These are phyloP conservation scores for Notothenia rossii DNA, from an alignment of 2,113 vertebrate genomes.

Conservation along the genomic window DNA sequence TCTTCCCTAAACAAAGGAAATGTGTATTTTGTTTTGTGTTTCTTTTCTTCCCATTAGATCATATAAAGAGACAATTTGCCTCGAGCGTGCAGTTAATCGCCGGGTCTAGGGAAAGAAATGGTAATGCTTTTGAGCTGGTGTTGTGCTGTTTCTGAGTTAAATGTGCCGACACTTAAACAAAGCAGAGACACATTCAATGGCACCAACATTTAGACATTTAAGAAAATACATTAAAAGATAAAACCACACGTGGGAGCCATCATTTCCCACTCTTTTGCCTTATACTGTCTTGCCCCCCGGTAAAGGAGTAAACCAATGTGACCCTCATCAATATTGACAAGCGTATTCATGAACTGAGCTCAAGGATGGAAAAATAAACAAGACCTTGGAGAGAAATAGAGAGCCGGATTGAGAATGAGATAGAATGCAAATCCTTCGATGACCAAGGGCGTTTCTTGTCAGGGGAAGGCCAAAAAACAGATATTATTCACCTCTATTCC, in stretches of 20 bases:
- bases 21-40: not conserved
- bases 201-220: slow-evolving; percentile 4
- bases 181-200: not conserved
- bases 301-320: slow-evolving; percentile 82
- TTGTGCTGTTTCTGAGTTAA: slow-evolving; percentile 7
- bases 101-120: slow-evolving; percentile 20
- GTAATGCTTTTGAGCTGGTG: not conserved
- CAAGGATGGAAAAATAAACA: slow-evolving; percentile 76
- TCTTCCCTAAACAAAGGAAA: slow-evolving; percentile 15
- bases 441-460: slow-evolving; percentile 77
- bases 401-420: slow-evolving; percentile 33
- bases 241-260: slow-evolving; percentile 75
- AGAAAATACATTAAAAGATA: slow-evolving; percentile 87
- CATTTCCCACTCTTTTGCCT: not conserved
- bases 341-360: slow-evolving; percentile 80
- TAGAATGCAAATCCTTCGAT: slow-evolving; percentile 76
- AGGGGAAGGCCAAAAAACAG: slow-evolving; percentile 47
- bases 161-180: slow-evolving; percentile 12
- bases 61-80: slow-evolving; percentile 38
- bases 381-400: slow-evolving; percentile 67
- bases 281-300: slow-evolving; percentile 49
- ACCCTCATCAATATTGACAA: slow-evolving; percentile 89
- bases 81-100: slow-evolving; percentile 33
- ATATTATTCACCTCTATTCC: slow-evolving; percentile 45
- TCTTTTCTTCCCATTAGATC: slow-evolving; percentile 34